Conservation (phyloP, 2,888 invertebrate species). For the Lydus trimaculatus region DNA sequence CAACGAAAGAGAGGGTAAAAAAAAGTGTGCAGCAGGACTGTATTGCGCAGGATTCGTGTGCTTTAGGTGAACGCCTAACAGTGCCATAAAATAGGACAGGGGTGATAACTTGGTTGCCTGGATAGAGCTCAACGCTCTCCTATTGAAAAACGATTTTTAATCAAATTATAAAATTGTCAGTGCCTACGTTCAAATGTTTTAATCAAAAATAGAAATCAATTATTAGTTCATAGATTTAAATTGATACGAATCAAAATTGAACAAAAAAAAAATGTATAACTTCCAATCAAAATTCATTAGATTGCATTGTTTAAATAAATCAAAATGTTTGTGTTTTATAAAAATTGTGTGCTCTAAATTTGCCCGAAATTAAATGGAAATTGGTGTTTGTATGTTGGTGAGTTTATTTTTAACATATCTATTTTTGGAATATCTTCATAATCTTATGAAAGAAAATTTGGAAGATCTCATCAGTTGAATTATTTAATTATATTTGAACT, state of each 20-base stretch:
- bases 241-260: constrained; percentile 12
- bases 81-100: constrained; percentile 46
- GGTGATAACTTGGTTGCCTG: constrained; percentile 46
- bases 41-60: constrained; percentile 42
- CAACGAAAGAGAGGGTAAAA: neutral
- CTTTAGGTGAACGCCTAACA: constrained; percentile 46
- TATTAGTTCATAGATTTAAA: constrained; percentile 9
- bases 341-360: constrained; percentile 1
- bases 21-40: constrained; percentile 14
- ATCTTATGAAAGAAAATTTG: neutral
- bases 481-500: neutral
- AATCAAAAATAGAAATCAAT: constrained; percentile 24
- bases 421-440: neutral
- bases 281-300: constrained; percentile 19
- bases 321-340: constrained; percentile 9
- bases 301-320: constrained; percentile 15
- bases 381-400: constrained; percentile 31
- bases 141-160: constrained; percentile 24
- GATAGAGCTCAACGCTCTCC: constrained; percentile 33
- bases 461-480: neutral
- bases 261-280: constrained; percentile 14
- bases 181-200: constrained; percentile 29
- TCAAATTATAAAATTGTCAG: constrained; percentile 30
- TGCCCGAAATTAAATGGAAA: constrained; percentile 22
- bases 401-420: constrained; percentile 34